phyloP scores from a whole-genome alignment of 2,888 invertebrate species.

The Phasia obesa region DNA sequence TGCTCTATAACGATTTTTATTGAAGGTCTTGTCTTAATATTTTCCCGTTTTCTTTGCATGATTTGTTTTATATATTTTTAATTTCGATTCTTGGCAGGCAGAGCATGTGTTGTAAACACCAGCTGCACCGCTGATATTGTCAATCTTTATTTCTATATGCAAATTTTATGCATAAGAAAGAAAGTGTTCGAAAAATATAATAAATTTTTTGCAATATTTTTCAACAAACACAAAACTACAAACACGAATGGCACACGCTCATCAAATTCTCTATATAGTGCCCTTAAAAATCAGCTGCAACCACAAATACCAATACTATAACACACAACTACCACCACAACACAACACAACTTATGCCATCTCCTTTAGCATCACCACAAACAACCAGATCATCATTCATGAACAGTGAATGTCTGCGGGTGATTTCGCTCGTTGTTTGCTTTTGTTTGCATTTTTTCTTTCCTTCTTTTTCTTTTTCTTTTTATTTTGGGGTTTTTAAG shows the following conservation, averaged over 20 bases:
- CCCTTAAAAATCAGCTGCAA: conserved; percentile 26
- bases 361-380: background rate
- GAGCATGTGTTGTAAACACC: conserved; percentile 22
- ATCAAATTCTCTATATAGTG: conserved; percentile 29
- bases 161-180: conserved; percentile 50
- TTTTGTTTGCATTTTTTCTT: no score
- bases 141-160: conserved; percentile 44
- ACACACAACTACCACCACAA: background rate
- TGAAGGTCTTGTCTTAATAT: background rate
- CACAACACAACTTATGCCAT: background rate
- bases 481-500: background rate
- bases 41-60: background rate
- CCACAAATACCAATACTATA: conserved; percentile 18
- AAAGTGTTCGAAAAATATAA: background rate
- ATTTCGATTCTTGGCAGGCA: conserved; percentile 19
- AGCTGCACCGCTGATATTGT: conserved; percentile 38
- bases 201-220: conserved; percentile 38
- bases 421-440: conserved; percentile 33
- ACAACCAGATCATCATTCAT: conserved; percentile 39
- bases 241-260: conserved; percentile 24
- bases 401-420: conserved; percentile 48
- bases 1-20: conserved; percentile 2
- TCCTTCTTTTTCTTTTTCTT: background rate
- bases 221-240: background rate
- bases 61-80: conserved; percentile 6